Percentiles rank a stretch among this genome's conserved stretches.
These are phyloP conservation scores for Scomber japonicus DNA, from an alignment of 2,113 vertebrate genomes.

Conservation along the genomic window DNA sequence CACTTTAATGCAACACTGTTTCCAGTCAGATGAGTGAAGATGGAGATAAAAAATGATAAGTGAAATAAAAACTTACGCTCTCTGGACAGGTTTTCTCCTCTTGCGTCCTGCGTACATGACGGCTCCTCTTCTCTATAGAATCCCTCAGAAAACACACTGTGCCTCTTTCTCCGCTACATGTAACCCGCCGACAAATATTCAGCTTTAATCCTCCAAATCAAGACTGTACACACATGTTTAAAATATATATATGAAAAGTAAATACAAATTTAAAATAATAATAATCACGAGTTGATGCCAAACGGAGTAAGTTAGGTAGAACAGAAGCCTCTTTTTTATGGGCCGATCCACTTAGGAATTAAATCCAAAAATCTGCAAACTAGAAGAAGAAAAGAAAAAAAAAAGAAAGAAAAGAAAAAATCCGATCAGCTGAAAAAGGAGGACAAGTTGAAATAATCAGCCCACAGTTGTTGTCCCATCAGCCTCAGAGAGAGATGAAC, in stretches of 20 bases:
- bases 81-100: constrained; percentile 83
- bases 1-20: neutral
- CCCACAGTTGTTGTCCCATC: neutral
- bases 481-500: neutral
- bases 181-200: neutral
- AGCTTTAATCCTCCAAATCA: constrained; percentile 23
- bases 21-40: neutral
- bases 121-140: constrained; percentile 45
- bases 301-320: neutral
- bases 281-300: neutral
- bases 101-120: constrained; percentile 84
- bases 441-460: rapidly evolving
- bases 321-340: neutral
- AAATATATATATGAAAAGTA: neutral
- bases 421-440: neutral
- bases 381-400: too few species aligned
- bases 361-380: neutral
- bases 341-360: neutral
- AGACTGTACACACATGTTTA: neutral
- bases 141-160: constrained; percentile 30
- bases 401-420: neutral
- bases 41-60: neutral
- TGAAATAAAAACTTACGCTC: constrained; percentile 72
- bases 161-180: constrained; percentile 59
- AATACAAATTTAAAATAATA: neutral